phyloP scores from a whole-genome alignment of 2,888 invertebrate species.

The Agrotis clavis region DNA sequence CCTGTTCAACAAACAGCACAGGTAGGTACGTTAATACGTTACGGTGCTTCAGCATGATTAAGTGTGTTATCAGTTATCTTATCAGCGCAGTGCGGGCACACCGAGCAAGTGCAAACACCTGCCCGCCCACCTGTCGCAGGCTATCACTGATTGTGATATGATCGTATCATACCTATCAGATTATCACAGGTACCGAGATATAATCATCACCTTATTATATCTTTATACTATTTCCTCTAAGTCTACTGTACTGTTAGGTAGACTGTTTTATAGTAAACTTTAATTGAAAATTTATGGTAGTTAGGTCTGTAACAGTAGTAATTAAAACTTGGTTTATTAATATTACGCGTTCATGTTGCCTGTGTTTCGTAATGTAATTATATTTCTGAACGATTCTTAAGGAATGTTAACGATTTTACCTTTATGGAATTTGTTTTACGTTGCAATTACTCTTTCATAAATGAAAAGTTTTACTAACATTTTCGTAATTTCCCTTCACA shows the following conservation, averaged over 20 bases:
- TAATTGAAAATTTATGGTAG: conserved; percentile 21
- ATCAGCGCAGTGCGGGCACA: conserved; percentile 81
- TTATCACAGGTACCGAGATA: conserved; percentile 44
- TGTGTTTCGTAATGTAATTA: conserved; percentile 15
- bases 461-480: neutral
- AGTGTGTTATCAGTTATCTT: conserved; percentile 79
- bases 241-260: neutral
- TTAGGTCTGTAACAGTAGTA: neutral
- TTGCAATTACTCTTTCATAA: neutral
- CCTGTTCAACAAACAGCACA: conserved; percentile 10
- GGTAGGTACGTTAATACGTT: conserved; percentile 48
- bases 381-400: conserved; percentile 19
- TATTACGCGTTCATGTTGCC: neutral
- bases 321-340: conserved; percentile 6
- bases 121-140: conserved; percentile 83
- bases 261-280: conserved; percentile 11
- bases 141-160: conserved; percentile 67
- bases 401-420: conserved; percentile 10
- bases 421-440: conserved; percentile 1
- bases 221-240: conserved; percentile 47
- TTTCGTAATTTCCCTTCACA: neutral
- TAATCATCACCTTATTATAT: conserved; percentile 20
- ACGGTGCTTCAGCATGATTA: conserved; percentile 71
- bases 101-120: conserved; percentile 88
- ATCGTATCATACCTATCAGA: conserved; percentile 49